phyloP scores from a whole-genome alignment of 2,888 invertebrate genomes.

The Therioaphis trifolii region DNA sequence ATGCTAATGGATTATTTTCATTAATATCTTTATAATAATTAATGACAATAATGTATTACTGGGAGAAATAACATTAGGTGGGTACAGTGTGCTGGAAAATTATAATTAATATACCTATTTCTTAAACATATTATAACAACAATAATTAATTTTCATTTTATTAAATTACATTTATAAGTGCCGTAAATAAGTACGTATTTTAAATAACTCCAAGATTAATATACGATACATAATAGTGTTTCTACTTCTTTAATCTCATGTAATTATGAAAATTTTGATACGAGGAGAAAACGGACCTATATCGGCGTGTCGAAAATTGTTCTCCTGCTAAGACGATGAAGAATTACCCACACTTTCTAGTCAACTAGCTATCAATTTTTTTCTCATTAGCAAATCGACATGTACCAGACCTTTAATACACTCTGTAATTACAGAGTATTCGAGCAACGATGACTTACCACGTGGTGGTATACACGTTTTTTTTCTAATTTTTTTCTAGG shows the following conservation, averaged over 20 bases:
- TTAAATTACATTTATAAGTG: background rate
- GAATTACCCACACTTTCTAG: slow-evolving; percentile 45
- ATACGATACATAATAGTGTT: background rate
- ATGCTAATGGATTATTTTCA: too few species aligned
- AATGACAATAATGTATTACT: too few species aligned
- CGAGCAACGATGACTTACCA: slow-evolving; percentile 23
- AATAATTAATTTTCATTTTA: slow-evolving; percentile 9
- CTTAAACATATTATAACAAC: background rate
- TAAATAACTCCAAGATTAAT: background rate
- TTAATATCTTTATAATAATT: too few species aligned
- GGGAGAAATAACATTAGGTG: too few species aligned
- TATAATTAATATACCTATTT: background rate
- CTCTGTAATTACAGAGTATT: slow-evolving; percentile 21
- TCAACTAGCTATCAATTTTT: slow-evolving; percentile 47
- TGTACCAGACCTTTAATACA: slow-evolving; percentile 51
- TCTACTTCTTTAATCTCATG: background rate
- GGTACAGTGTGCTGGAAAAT: too few species aligned
- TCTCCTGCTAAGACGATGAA: background rate
- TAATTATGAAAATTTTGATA: slow-evolving; percentile 26
- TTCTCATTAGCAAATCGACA: slow-evolving; percentile 57
- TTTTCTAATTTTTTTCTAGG: background rate
- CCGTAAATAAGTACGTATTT: background rate
- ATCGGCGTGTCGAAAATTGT: slow-evolving; percentile 45
- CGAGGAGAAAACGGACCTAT: slow-evolving; percentile 38
- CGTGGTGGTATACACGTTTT: slow-evolving; percentile 17